Evolutionary conservation across 2,888 invertebrate genomes (phyloP).

Genomic region (Platycheirus rosarum): DNA sequence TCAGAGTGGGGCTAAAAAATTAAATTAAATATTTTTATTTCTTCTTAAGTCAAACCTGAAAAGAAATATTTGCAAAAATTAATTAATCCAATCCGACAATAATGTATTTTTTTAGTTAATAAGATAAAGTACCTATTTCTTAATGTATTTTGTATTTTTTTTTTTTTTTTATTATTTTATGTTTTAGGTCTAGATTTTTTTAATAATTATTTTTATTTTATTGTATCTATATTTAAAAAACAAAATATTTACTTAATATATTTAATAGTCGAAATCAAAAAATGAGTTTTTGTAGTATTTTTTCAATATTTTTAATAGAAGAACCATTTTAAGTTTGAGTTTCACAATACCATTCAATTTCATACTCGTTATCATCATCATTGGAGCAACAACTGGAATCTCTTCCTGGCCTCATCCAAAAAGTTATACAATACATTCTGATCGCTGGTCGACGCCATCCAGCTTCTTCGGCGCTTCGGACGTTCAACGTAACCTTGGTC

Average conservation of each 20-base stretch:
- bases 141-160: conserved; percentile 43
- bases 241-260: conserved; percentile 68
- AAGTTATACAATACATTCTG: too few species aligned
- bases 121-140: conserved; percentile 56
- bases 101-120: conserved; percentile 61
- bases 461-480: too few species aligned
- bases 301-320: too few species aligned
- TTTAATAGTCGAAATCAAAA: conserved; percentile 65
- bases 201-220: conserved; percentile 50
- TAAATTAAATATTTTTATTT: conserved; percentile 32
- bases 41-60: conserved; percentile 48
- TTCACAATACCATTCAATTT: too few species aligned
- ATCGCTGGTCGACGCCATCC: too few species aligned
- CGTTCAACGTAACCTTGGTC: too few species aligned
- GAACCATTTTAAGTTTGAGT: too few species aligned
- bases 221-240: conserved; percentile 66
- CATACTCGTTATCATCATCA: too few species aligned
- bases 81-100: conserved; percentile 24
- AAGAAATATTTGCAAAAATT: conserved; percentile 11
- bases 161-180: conserved; percentile 31
- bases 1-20: conserved; percentile 57
- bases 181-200: conserved; percentile 40
- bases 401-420: too few species aligned
- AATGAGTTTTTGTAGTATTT: not conserved
- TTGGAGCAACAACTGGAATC: too few species aligned